phyloP scores from a whole-genome alignment of 1,140 invertebrate genomes.

The Ips typographus region DNA sequence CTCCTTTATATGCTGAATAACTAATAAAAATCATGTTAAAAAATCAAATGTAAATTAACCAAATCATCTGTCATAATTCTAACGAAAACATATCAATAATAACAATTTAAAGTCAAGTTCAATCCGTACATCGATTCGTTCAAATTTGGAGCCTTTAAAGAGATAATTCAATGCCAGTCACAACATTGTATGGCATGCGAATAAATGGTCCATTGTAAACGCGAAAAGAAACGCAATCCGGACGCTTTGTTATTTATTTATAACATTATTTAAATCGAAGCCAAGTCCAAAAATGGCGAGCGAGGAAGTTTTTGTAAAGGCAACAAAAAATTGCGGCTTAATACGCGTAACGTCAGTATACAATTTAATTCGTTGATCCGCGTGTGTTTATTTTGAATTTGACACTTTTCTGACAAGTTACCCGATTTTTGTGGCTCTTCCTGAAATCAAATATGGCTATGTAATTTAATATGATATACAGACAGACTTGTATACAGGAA shows the following conservation, averaged over 20 bases:
- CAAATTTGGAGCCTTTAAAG: constrained; percentile 18
- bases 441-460: no score
- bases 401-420: no score
- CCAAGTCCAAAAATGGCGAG: constrained; percentile 17
- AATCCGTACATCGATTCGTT: constrained; percentile 11
- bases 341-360: no score
- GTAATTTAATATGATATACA: no score
- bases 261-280: constrained; percentile 8
- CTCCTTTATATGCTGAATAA: background rate
- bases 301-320: constrained; percentile 22
- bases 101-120: constrained; percentile 16
- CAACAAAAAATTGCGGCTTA: constrained; percentile 1
- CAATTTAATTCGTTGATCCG: no score
- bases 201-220: constrained; percentile 14
- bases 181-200: constrained; percentile 11
- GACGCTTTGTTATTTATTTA: constrained; percentile 1
- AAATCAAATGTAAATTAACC: background rate
- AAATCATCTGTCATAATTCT: constrained; percentile 9
- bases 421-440: no score
- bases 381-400: no score
- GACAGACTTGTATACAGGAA: no score
- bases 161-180: constrained; percentile 11
- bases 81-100: constrained; percentile 23
- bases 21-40: background rate
- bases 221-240: background rate